Percentiles rank a stretch among this genome's conserved stretches.
phyloP scores from a whole-genome alignment of 2,888 invertebrate species.

The Drosophila conformis region DNA sequence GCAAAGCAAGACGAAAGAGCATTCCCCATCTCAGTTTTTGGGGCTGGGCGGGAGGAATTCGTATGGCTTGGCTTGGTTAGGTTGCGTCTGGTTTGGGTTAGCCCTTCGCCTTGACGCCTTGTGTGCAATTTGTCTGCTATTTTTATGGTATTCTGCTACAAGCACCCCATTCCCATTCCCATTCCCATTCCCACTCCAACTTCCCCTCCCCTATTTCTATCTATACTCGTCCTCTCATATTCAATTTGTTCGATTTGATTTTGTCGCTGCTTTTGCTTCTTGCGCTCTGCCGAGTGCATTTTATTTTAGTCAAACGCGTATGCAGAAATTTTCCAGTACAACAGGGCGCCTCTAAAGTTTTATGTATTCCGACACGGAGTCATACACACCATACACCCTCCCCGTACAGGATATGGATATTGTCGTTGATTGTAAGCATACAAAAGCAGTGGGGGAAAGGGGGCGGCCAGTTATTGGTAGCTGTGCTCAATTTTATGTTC shows the following conservation, averaged over 20 bases:
- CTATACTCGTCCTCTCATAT: constrained; percentile 50
- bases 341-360: constrained; percentile 71
- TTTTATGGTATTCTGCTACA: constrained; percentile 55
- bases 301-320: constrained; percentile 70
- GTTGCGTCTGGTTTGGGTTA: not conserved
- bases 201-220: not conserved
- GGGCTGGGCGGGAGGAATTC: not conserved
- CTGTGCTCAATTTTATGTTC: constrained; percentile 70
- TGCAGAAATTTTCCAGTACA: constrained; percentile 67
- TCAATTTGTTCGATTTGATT: constrained; percentile 78
- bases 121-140: constrained; percentile 78
- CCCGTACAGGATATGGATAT: constrained; percentile 40
- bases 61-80: not conserved
- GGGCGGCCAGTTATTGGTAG: constrained; percentile 9
- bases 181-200: not conserved
- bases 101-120: constrained; percentile 56
- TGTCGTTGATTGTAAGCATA: constrained; percentile 49
- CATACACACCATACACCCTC: not conserved
- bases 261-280: constrained; percentile 54
- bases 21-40: constrained; percentile 14
- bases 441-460: not conserved
- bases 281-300: constrained; percentile 59
- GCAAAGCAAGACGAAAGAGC: constrained; percentile 33
- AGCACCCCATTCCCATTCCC: not conserved
- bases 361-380: constrained; percentile 51